These are phyloP conservation scores for Pachyseris speciosa DNA, from an alignment of 64 coral and sea anemone species.

Conservation along the genomic window DNA sequence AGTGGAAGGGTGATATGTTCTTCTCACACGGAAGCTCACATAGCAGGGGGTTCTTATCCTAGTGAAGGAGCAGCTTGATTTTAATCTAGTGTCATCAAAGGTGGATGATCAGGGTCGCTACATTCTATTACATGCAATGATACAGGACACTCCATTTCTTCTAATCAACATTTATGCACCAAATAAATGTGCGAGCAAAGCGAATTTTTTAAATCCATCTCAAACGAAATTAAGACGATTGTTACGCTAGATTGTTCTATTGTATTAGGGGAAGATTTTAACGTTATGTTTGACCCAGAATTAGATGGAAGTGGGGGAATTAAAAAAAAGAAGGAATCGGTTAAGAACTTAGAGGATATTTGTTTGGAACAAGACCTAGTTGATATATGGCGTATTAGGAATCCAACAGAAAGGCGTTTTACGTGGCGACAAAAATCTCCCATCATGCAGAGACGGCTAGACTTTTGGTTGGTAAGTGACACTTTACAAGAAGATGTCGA, in stretches of 20 bases:
- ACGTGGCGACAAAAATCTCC: constrained; percentile 46
- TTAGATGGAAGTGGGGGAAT: constrained; percentile 25
- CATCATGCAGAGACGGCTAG: constrained; percentile 29
- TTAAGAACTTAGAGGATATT: constrained; percentile 19
- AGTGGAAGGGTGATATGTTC: constrained; percentile 32
- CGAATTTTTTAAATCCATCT: constrained; percentile 26
- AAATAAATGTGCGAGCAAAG: constrained; percentile 20
- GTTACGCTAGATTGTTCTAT: neutral
- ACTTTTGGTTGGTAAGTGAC: constrained; percentile 48
- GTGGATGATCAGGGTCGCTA: constrained; percentile 20
- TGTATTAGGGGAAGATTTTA: constrained; percentile 44
- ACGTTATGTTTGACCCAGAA: constrained; percentile 17
- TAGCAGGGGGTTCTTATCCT: constrained; percentile 36
- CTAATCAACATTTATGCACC: constrained; percentile 47
- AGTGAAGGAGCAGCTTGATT: constrained; percentile 13
- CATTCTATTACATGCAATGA: constrained; percentile 9
- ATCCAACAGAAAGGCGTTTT: neutral
- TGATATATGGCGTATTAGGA: constrained; percentile 38
- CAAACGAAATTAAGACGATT: neutral
- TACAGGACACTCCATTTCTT: constrained; percentile 41
- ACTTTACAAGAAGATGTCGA: constrained; percentile 35
- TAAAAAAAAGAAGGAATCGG: neutral
- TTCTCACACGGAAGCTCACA: constrained; percentile 48
- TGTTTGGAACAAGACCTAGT: neutral
- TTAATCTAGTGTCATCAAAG: neutral